These are phyloP conservation scores for Epinephelus lanceolatus DNA, from an alignment of 2,113 vertebrate species.

Conservation along the genomic window DNA sequence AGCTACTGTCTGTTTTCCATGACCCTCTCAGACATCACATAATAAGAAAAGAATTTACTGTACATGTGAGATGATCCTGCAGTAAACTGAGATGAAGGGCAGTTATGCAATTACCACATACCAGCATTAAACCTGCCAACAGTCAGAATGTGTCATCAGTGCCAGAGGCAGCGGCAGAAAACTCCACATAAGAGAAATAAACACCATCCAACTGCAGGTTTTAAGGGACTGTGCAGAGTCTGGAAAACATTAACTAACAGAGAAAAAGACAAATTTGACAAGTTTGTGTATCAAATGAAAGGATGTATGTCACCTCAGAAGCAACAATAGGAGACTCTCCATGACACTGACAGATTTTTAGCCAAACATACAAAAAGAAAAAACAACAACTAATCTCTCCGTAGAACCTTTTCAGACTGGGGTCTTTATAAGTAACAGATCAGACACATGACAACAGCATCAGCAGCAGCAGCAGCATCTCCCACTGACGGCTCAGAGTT, in stretches of 20 bases:
- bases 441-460: conserved; percentile 50
- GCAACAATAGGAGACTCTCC: conserved; percentile 11
- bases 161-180: conserved; percentile 11
- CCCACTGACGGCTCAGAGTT: conserved; percentile 70
- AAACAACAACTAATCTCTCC: conserved; percentile 46
- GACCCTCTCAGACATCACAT: conserved; percentile 27
- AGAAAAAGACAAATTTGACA: conserved; percentile 9
- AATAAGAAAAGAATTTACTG: conserved; percentile 20
- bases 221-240: not conserved
- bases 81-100: not conserved
- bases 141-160: conserved; percentile 6
- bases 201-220: not conserved
- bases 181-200: not conserved
- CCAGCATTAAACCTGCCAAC: not conserved
- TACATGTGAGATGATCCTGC: conserved; percentile 32
- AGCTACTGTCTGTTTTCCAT: conserved; percentile 14
- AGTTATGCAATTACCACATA: conserved; percentile 16
- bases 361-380: not conserved
- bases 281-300: not conserved
- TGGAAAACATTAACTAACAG: not conserved
- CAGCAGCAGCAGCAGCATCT: conserved; percentile 66
- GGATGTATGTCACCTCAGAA: not conserved
- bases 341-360: conserved; percentile 7
- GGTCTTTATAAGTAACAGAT: conserved; percentile 44
- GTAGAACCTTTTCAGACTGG: conserved; percentile 26